phyloP scores from a whole-genome alignment of 2,888 invertebrate genomes.

The Amblyjoppa proteus region DNA sequence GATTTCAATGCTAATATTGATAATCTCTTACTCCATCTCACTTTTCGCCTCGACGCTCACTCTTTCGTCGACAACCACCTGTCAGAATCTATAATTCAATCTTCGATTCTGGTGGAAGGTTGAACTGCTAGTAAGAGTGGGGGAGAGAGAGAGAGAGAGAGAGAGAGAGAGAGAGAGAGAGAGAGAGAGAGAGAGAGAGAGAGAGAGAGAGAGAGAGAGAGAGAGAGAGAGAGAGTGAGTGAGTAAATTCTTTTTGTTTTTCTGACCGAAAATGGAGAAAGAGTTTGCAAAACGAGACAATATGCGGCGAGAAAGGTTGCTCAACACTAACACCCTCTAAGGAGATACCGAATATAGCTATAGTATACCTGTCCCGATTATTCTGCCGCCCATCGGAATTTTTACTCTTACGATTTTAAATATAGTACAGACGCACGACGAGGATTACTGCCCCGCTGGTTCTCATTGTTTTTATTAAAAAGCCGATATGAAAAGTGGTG shows the following conservation, averaged over 20 bases:
- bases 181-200: no score
- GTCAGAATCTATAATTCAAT: conserved; percentile 72
- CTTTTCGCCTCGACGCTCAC: not conserved
- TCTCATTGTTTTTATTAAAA: no score
- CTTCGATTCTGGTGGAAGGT: no score
- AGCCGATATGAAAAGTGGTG: no score
- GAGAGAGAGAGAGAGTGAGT: no score
- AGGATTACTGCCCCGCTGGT: not conserved
- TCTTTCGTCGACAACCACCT: conserved; percentile 64
- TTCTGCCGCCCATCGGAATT: not conserved
- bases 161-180: no score
- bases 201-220: no score
- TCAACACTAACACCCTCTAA: conserved; percentile 17
- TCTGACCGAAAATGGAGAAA: conserved; percentile 1
- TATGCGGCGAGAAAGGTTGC: conserved; percentile 22
- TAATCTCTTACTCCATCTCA: not conserved
- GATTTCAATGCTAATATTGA: no score
- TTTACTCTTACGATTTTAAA: not conserved
- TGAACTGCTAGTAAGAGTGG: no score
- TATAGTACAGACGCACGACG: not conserved
- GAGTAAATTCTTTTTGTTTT: conserved; percentile 7
- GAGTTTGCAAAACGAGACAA: conserved; percentile 30
- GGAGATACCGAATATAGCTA: conserved; percentile 30
- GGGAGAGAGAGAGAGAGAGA: no score
- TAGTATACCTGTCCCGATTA: conserved; percentile 14